Conservation (phyloP, 2,113 vertebrate species). For the Oreochromis niloticus region DNA sequence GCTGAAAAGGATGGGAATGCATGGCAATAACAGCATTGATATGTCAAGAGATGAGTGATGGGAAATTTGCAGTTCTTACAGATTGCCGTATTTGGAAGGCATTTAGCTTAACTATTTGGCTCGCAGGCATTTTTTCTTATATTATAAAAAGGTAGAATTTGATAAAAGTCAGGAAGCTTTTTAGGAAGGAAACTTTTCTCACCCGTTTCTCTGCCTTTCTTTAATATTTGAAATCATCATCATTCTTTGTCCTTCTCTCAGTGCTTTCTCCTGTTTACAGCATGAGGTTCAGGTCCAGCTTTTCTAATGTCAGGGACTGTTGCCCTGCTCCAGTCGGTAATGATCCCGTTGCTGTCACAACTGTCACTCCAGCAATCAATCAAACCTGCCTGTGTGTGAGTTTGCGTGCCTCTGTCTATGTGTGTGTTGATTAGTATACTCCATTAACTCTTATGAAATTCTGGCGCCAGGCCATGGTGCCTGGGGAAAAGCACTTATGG, state of each 20-base stretch:
- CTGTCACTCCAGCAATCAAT: constrained; percentile 56
- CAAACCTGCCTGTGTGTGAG: constrained; percentile 13
- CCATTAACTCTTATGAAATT: constrained; percentile 55
- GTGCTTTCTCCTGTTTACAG: not conserved
- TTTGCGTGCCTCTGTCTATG: not conserved
- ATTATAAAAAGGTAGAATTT: not conserved
- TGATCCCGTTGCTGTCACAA: constrained; percentile 32
- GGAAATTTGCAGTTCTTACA: not conserved
- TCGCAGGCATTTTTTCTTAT: not conserved
- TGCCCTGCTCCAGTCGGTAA: constrained; percentile 21
- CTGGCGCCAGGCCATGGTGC: not conserved
- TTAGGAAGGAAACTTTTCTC: not conserved
- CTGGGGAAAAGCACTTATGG: constrained; percentile 42
- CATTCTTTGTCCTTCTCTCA: not conserved
- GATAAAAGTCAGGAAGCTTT: not conserved
- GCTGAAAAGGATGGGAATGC: not conserved
- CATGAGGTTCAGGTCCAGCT: not conserved
- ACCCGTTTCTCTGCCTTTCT: not conserved
- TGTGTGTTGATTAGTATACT: constrained; percentile 52
- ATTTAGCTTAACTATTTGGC: not conserved
- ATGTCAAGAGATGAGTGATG: not conserved
- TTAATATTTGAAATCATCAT: not conserved
- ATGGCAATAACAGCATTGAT: not conserved
- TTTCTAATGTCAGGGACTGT: constrained; percentile 14
- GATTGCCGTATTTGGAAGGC: not conserved